phyloP scores from a whole-genome alignment of 2,113 vertebrate species.

The Microcebus tavaratra region DNA sequence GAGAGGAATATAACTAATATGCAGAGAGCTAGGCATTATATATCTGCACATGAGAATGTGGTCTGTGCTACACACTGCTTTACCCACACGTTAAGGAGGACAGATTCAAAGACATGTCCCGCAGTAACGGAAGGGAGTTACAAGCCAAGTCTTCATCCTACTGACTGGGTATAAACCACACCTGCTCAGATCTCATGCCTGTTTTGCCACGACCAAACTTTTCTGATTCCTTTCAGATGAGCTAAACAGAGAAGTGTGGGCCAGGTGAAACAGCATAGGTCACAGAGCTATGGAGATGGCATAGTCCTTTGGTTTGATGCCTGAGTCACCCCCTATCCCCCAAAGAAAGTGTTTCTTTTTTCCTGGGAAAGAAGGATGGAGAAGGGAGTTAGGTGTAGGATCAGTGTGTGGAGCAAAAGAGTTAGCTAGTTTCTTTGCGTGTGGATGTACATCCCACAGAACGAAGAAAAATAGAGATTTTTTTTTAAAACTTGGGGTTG shows the following conservation, averaged over 20 bases:
- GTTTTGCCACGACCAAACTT: not conserved
- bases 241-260: not conserved
- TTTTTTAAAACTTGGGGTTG: not conserved
- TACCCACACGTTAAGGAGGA: rapidly evolving
- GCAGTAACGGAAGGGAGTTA: not conserved
- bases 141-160: not conserved
- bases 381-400: not conserved
- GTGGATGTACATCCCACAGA: not conserved
- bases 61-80: not conserved
- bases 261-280: not conserved
- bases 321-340: rapidly evolving
- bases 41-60: not conserved
- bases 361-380: not conserved
- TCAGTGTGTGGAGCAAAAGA: not conserved
- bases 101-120: not conserved
- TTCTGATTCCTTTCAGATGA: not conserved
- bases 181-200: not conserved
- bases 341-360: not conserved
- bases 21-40: not conserved
- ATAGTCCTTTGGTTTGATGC: not conserved
- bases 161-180: not conserved
- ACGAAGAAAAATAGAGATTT: not conserved
- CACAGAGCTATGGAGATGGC: not conserved
- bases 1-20: not conserved
- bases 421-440: not conserved